Base-by-base conservation (phyloP, 1,140 invertebrate species). In the Holcopasites calliopsidis region DNA sequence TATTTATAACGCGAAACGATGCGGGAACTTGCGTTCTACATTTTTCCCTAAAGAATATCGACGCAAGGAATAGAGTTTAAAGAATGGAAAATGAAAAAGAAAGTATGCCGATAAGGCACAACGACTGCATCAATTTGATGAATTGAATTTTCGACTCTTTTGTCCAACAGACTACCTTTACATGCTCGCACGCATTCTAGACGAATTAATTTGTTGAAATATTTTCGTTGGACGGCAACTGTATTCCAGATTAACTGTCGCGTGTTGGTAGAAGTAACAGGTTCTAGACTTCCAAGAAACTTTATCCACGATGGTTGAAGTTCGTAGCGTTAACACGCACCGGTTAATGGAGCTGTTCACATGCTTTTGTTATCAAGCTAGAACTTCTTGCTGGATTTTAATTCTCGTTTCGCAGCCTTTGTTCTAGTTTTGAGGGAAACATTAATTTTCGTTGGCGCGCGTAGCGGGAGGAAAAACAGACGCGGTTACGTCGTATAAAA, bases 401-500 rank as follows among this genome's bases (percentile, higher is more conserved):
- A 44, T 31, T 62, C n/a, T n/a, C 26, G 16, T 11, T n/a, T n/a
- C n/a, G 11, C n/a, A 10, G 11, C 6, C 21, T 1, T 26, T n/a
- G n/a, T n/a, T n/a, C n/a, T n/a, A n/a, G n/a, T n/a, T n/a, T n/a
- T n/a, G n/a, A n/a, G n/a, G n/a, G n/a, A n/a, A n/a, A n/a, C n/a
- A n/a, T 65, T 75, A 16, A 44, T 57, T 69, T 44, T 21, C 16
- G n/a, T 47, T 26, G 8, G 18, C 18, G n/a, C 3, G 38, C 8
- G 21, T 2, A 52, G 13, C 72, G 21, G 6, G 54, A 69, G 62
- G 42, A 52, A 64, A 77, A 58, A 60, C 21, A n/a, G 5, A n/a
- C n/a, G 3, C 26, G 8, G 35, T 81, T 68, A 60, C 71, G 61
- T 88, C 82, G 76, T 90, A 89, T 86, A 90, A 90, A 90, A 90